Evolutionary conservation across 2,797 vertebrate species (phyloP).

Genomic region (Gobio occitaniae): DNA sequence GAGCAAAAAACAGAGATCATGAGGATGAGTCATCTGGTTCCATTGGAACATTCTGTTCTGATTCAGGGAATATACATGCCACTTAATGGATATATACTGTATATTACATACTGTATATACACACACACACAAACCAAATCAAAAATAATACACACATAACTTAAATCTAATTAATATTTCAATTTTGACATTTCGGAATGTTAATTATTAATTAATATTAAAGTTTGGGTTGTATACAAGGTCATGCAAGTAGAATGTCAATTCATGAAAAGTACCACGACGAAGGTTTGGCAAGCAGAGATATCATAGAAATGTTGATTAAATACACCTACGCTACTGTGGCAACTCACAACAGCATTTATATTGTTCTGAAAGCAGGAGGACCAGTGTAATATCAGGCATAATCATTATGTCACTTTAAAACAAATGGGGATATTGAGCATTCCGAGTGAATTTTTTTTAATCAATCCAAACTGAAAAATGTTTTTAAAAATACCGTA

Average conservation of each 20-base stretch:
- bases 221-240: neutral
- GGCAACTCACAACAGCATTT: no score
- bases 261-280: neutral
- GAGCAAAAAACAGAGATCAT: slow-evolving; percentile 47
- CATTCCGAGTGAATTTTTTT: neutral
- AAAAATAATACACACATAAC: no score
- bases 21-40: slow-evolving; percentile 50
- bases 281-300: neutral
- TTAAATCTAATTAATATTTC: no score
- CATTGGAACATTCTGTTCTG: slow-evolving; percentile 43
- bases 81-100: neutral
- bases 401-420: neutral
- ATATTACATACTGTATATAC: no score
- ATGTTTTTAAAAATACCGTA: neutral
- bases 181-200: no score
- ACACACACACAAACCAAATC: no score
- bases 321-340: no score
- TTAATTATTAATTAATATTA: no score
- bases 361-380: slow-evolving; percentile 6
- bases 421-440: slow-evolving; percentile 15
- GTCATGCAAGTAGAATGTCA: neutral
- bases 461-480: slow-evolving; percentile 7
- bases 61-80: neutral
- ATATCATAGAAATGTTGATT: no score
- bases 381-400: neutral